Evolutionary conservation across 2,888 invertebrate genomes (phyloP).

Genomic region (Pyrocoelia pectoralis): DNA sequence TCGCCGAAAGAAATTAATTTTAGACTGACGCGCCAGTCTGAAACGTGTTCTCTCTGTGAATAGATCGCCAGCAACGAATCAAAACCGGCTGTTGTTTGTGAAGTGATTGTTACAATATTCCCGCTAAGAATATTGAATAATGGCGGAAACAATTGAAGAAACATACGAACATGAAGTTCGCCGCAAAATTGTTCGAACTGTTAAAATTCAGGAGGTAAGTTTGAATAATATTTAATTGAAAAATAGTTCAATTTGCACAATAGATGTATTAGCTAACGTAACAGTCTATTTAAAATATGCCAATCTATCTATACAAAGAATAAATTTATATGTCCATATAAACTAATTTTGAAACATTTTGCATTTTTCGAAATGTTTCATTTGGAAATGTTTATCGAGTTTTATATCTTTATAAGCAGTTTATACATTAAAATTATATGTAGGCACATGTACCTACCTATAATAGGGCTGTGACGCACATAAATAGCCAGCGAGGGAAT

Average conservation of each 20-base stretch:
- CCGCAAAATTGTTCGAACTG: slow-evolving; percentile 73
- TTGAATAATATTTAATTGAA: slow-evolving; percentile 4
- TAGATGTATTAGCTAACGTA: background rate
- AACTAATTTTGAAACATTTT: no score
- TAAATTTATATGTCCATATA: no score
- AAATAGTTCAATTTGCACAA: background rate
- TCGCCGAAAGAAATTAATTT: slow-evolving; percentile 45
- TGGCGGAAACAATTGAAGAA: slow-evolving; percentile 77
- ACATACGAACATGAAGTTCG: slow-evolving; percentile 74
- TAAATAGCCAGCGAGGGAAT: no score
- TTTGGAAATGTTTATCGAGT: no score
- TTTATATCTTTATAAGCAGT: no score
- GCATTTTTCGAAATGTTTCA: no score
- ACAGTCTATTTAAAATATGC: slow-evolving; percentile 1
- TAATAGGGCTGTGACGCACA: no score
- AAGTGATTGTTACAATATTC: slow-evolving; percentile 40
- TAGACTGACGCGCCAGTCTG: slow-evolving; percentile 53
- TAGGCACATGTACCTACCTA: no score
- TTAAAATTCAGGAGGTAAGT: slow-evolving; percentile 78
- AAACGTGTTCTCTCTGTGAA: slow-evolving; percentile 51
- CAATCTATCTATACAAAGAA: no score
- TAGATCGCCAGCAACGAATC: slow-evolving; percentile 42
- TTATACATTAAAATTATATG: no score
- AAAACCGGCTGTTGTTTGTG: slow-evolving; percentile 33
- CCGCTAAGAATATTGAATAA: slow-evolving; percentile 45